These are phyloP conservation scores for Argopecten irradians DNA, from an alignment of 1,140 invertebrate species.

Conservation along the genomic window DNA sequence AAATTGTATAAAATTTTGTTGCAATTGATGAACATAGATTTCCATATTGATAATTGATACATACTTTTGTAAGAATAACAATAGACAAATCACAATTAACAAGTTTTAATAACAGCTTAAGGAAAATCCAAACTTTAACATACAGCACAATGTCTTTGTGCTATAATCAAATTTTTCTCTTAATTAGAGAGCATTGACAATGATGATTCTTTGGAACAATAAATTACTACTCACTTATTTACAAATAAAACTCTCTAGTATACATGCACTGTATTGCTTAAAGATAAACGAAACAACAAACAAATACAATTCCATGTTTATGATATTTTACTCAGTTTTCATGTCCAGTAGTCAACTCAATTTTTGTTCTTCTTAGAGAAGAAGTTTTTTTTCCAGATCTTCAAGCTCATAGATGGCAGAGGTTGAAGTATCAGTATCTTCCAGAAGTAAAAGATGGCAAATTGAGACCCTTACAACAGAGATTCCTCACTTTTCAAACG, in stretches of 20 bases:
- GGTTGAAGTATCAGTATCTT: too few relatives aligned
- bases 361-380: too few relatives aligned
- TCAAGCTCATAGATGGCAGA: too few relatives aligned
- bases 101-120: conserved; percentile 11
- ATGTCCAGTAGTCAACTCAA: too few relatives aligned
- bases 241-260: neutral
- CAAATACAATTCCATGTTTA: neutral
- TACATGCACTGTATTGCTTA: neutral
- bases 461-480: too few relatives aligned
- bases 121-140: conserved; percentile 3
- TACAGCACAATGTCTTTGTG: neutral
- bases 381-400: too few relatives aligned
- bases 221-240: neutral
- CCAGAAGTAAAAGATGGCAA: too few relatives aligned
- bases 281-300: neutral
- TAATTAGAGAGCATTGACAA: neutral
- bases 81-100: neutral
- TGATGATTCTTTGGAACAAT: neutral
- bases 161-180: neutral
- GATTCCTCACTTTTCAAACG: too few relatives aligned
- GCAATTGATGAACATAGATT: too few relatives aligned
- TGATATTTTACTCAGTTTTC: neutral
- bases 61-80: too few relatives aligned
- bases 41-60: too few relatives aligned
- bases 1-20: too few relatives aligned